phyloP scores from a whole-genome alignment of 1,140 invertebrate genomes.

The Drosophila kohkoa region DNA sequence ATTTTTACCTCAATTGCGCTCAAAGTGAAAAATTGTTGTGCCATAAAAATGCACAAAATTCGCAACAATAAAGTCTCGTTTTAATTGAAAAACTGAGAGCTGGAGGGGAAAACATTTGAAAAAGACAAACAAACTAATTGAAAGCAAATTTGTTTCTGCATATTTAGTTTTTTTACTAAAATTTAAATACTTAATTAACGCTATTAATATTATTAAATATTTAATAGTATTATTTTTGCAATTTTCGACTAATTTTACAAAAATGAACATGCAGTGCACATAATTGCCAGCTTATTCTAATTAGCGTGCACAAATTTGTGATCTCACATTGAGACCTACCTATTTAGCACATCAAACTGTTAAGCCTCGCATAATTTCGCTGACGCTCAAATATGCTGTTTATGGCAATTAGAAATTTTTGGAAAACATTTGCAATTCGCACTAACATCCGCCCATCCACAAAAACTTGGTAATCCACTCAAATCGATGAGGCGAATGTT shows the following conservation, averaged over 20 bases:
- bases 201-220: too few relatives aligned
- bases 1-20: neutral
- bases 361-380: constrained; percentile 44
- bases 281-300: constrained; percentile 58
- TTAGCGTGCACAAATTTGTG: constrained; percentile 43
- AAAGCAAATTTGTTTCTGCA: too few relatives aligned
- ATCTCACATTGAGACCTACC: constrained; percentile 14
- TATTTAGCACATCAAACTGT: constrained; percentile 16
- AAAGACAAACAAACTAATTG: too few relatives aligned
- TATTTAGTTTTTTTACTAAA: too few relatives aligned
- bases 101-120: neutral
- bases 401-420: constrained; percentile 27
- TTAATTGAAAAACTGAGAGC: constrained; percentile 1
- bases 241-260: neutral
- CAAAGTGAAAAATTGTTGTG: neutral
- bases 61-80: neutral
- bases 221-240: neutral
- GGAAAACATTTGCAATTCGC: constrained; percentile 49
- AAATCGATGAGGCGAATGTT: constrained; percentile 26
- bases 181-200: too few relatives aligned
- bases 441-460: constrained; percentile 12
- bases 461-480: constrained; percentile 54
- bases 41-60: neutral
- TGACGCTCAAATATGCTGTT: constrained; percentile 50
- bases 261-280: neutral